These are phyloP conservation scores for Aplysina aerophoba DNA, from an alignment of 37 sponge, comb jelly and placozoan species.

Conservation along the genomic window DNA sequence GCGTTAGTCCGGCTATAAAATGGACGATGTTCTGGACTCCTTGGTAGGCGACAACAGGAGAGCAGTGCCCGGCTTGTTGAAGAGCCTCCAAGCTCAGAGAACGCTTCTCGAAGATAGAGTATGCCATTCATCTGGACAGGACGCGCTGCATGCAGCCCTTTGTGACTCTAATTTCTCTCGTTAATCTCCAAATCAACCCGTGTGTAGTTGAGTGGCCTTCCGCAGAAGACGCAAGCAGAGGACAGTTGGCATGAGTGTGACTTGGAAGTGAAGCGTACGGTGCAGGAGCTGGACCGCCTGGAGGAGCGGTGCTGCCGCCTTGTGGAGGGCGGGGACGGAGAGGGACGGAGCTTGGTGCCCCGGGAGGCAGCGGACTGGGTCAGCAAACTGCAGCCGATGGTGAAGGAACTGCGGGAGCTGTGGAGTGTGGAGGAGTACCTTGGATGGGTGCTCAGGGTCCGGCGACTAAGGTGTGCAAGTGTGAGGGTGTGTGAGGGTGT, in stretches of 20 bases:
- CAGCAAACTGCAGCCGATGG: background rate
- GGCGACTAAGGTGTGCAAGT: conserved; percentile 20
- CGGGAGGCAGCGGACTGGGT: background rate
- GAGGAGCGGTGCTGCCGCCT: background rate
- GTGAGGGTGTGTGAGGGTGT: conserved; percentile 1
- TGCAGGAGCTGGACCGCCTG: conserved; percentile 28
- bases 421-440: conserved; percentile 43
- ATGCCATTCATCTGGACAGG: background rate
- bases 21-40: conserved; percentile 46
- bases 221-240: background rate
- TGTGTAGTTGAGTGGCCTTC: background rate
- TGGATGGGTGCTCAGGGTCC: conserved; percentile 39
- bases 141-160: background rate
- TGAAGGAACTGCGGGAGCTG: conserved; percentile 27
- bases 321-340: background rate
- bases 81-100: conserved; percentile 39
- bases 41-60: conserved; percentile 29
- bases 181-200: no score
- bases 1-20: background rate
- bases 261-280: background rate
- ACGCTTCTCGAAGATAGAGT: conserved; percentile 35
- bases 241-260: conserved; percentile 36
- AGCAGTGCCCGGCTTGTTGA: conserved; percentile 50
- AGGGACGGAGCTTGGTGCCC: background rate
- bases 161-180: no score